Percentiles rank a stretch among this genome's conserved stretches.
Evolutionary conservation across 2,888 invertebrate genomes (phyloP).

Genomic region (Eristalis arbustorum): DNA sequence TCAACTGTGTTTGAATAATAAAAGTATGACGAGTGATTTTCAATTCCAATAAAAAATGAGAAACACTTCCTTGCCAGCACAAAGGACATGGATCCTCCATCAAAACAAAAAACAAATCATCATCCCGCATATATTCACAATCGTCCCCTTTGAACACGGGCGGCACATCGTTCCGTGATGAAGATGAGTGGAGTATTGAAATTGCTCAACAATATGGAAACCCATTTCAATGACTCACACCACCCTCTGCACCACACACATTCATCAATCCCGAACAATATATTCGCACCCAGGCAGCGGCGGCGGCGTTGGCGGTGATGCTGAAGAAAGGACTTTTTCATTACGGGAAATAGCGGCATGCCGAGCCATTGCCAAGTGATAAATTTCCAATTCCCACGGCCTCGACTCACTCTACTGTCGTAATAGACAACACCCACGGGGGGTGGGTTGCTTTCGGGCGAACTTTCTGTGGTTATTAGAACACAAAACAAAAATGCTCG

Average conservation of each 20-base stretch:
- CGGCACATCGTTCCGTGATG: constrained; percentile 23
- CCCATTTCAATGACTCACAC: constrained; percentile 17
- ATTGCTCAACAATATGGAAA: constrained; percentile 53
- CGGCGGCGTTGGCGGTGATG: not conserved
- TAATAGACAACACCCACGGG: not conserved
- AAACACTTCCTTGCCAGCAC: not conserved
- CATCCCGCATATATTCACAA: not conserved
- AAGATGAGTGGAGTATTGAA: constrained; percentile 54
- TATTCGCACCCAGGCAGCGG: not conserved
- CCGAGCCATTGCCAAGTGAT: constrained; percentile 43
- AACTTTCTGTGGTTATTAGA: constrained; percentile 13
- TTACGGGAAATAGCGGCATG: constrained; percentile 36
- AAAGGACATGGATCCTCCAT: not conserved
- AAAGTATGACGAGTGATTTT: constrained; percentile 11
- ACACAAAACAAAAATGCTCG: constrained; percentile 16
- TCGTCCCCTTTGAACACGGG: not conserved
- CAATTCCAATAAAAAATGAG: constrained; percentile 19
- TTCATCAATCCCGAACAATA: constrained; percentile 50
- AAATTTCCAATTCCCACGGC: constrained; percentile 51
- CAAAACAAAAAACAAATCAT: constrained; percentile 10
- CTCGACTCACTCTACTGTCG: not conserved
- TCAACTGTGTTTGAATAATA: not conserved
- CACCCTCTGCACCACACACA: constrained; percentile 1
- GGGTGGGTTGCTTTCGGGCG: not conserved
- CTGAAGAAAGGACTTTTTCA: constrained; percentile 37